Conservation (phyloP, 2,113 vertebrate species). For the Notothenia coriiceps region DNA sequence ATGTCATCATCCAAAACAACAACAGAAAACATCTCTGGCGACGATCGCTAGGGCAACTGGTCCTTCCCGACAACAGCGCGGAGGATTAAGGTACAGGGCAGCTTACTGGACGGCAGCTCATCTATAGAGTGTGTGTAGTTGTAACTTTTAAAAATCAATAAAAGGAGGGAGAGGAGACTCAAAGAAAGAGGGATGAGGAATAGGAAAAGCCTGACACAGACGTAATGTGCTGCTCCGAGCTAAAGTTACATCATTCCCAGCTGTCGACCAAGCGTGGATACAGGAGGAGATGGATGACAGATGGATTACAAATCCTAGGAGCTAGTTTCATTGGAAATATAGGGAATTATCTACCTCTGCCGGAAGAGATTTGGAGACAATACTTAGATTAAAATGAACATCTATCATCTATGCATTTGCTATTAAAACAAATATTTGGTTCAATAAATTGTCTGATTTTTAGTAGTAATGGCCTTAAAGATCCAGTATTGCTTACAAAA, state of each 20-base stretch:
- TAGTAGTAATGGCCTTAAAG: not conserved
- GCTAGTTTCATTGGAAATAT: slow-evolving; percentile 11
- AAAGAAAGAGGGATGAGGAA: slow-evolving; percentile 14
- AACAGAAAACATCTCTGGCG: slow-evolving; percentile 36
- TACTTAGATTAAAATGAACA: slow-evolving; percentile 15
- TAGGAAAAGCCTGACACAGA: slow-evolving; percentile 7
- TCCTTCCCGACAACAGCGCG: slow-evolving; percentile 48
- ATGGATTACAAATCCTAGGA: slow-evolving; percentile 37
- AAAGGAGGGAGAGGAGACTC: slow-evolving; percentile 15
- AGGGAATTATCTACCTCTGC: slow-evolving; percentile 2
- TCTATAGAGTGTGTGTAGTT: slow-evolving; percentile 23
- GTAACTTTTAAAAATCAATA: slow-evolving; percentile 11
- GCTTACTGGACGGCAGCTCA: slow-evolving; percentile 51
- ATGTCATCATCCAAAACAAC: slow-evolving; percentile 59
- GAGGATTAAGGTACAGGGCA: slow-evolving; percentile 59
- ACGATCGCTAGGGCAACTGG: slow-evolving; percentile 37
- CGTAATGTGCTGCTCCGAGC: slow-evolving; percentile 26
- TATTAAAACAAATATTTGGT: too few relatives aligned
- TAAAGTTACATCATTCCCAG: slow-evolving; percentile 54
- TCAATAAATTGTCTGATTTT: not conserved
- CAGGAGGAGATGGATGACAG: slow-evolving; percentile 4
- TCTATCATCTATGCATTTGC: not conserved
- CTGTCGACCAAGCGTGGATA: slow-evolving; percentile 15
- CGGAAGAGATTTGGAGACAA: not conserved
- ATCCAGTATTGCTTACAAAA: not conserved